These are phyloP conservation scores for Mactra quadrangularis DNA, from an alignment of 1,140 invertebrate species.

Conservation along the genomic window DNA sequence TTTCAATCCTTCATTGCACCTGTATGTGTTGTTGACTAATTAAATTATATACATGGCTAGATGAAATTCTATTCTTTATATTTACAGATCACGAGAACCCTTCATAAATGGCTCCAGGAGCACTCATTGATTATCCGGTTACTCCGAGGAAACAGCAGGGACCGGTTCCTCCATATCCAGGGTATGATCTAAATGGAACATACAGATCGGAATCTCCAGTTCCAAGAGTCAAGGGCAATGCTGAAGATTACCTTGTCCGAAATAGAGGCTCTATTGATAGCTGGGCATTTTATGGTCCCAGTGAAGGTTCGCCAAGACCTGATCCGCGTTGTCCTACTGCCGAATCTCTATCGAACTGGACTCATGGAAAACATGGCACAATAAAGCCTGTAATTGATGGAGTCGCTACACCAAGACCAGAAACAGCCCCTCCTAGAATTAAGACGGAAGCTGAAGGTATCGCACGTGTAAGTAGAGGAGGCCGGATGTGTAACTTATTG, in stretches of 20 bases:
- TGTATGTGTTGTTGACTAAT: too few relatives aligned
- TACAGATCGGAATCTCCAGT: conserved; percentile 64
- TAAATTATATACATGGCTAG: too few relatives aligned
- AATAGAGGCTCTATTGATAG: conserved; percentile 72
- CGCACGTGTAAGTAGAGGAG: conserved; percentile 67
- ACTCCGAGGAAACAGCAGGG: background rate
- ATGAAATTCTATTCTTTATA: too few relatives aligned
- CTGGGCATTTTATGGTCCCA: conserved; percentile 68
- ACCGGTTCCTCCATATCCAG: conserved; percentile 73
- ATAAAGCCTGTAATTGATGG: conserved; percentile 73
- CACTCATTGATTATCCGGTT: background rate
- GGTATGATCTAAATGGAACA: conserved; percentile 72
- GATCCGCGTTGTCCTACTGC: conserved; percentile 73
- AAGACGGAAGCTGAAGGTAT: conserved; percentile 68
- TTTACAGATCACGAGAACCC: too few relatives aligned
- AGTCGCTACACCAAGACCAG: conserved; percentile 67
- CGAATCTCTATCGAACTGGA: conserved; percentile 70
- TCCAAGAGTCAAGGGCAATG: conserved; percentile 75
- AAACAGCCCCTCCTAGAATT: conserved; percentile 69
- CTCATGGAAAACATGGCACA: conserved; percentile 72
- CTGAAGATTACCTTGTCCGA: conserved; percentile 65
- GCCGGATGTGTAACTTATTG: conserved; percentile 67
- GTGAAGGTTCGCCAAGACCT: conserved; percentile 64
- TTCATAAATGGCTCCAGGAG: conserved; percentile 23
- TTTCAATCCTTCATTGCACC: too few relatives aligned